Conservation (phyloP, 2,113 vertebrate genomes). For the Peromyscus polionotus region DNA sequence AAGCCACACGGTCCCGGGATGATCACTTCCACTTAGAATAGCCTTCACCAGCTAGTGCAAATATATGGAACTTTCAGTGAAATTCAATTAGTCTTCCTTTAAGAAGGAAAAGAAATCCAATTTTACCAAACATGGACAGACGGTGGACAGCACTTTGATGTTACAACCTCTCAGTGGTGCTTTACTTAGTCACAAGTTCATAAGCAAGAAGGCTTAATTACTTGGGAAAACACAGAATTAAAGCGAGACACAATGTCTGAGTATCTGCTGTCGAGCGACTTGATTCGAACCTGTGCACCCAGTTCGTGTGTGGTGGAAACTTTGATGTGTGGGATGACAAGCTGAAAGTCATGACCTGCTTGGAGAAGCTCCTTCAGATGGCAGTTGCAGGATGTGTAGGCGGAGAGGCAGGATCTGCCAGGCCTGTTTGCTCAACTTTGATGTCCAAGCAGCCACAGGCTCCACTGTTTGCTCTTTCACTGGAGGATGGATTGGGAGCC, state of each 20-base stretch:
- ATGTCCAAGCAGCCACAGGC: conserved; percentile 88
- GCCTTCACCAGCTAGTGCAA: conserved; percentile 82
- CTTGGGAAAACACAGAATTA: conserved; percentile 89
- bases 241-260: conserved; percentile 85
- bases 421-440: conserved; percentile 94
- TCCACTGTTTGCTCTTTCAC: conserved; percentile 89
- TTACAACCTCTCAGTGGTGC: conserved; percentile 87
- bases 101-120: conserved; percentile 91
- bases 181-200: conserved; percentile 92
- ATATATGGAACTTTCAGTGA: conserved; percentile 86
- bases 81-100: conserved; percentile 90
- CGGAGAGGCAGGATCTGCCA: conserved; percentile 73
- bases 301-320: conserved; percentile 90
- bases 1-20: conserved; percentile 82
- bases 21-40: conserved; percentile 77
- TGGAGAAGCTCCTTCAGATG: conserved; percentile 80
- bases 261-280: conserved; percentile 88
- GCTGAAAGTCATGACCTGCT: conserved; percentile 87
- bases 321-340: conserved; percentile 90
- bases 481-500: conserved; percentile 80
- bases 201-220: conserved; percentile 90
- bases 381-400: conserved; percentile 78
- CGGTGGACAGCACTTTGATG: conserved; percentile 89
- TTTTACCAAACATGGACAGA: conserved; percentile 88
- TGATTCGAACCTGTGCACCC: conserved; percentile 83